Conservation (phyloP, 1,140 invertebrate genomes). For the Drosophila repletoides region DNA sequence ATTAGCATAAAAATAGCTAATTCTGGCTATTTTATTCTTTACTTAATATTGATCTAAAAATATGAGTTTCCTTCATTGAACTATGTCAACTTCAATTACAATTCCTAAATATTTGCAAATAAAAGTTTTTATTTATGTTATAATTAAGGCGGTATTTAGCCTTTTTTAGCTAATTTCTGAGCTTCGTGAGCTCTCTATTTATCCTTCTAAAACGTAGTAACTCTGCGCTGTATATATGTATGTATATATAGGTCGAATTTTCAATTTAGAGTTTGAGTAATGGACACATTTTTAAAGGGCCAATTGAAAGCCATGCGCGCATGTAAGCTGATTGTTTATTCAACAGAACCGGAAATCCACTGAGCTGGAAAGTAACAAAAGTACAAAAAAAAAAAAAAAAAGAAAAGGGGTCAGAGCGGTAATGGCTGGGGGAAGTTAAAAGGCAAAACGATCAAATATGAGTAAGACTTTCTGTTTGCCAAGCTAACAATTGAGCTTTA, state of each 20-base stretch:
- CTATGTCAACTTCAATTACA: too few relatives aligned
- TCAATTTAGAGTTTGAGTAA: slow-evolving; percentile 60
- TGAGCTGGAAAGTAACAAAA: slow-evolving; percentile 38
- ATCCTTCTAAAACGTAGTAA: too few relatives aligned
- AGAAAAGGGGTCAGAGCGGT: slow-evolving; percentile 4
- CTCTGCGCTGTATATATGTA: not conserved
- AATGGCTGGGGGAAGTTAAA: not conserved
- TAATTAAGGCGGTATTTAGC: too few relatives aligned
- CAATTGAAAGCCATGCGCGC: slow-evolving; percentile 47
- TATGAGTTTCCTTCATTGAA: too few relatives aligned
- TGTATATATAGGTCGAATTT: slow-evolving; percentile 18
- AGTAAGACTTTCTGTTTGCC: slow-evolving; percentile 1
- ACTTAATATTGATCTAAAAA: too few relatives aligned
- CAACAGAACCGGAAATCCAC: slow-evolving; percentile 53
- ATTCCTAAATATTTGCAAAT: too few relatives aligned
- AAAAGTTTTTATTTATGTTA: too few relatives aligned
- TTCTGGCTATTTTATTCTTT: too few relatives aligned
- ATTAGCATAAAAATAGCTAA: too few relatives aligned
- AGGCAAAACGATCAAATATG: slow-evolving; percentile 7
- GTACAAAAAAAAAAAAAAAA: slow-evolving; percentile 9
- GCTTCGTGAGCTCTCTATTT: too few relatives aligned
- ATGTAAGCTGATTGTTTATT: slow-evolving; percentile 61
- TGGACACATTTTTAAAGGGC: slow-evolving; percentile 24
- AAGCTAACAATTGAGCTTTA: slow-evolving; percentile 5
- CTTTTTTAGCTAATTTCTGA: too few relatives aligned